Evolutionary conservation across 2,113 vertebrate genomes (phyloP), one percentile per base, ranked within the genome.

Genomic region (Gymnarchus niloticus): DNA sequence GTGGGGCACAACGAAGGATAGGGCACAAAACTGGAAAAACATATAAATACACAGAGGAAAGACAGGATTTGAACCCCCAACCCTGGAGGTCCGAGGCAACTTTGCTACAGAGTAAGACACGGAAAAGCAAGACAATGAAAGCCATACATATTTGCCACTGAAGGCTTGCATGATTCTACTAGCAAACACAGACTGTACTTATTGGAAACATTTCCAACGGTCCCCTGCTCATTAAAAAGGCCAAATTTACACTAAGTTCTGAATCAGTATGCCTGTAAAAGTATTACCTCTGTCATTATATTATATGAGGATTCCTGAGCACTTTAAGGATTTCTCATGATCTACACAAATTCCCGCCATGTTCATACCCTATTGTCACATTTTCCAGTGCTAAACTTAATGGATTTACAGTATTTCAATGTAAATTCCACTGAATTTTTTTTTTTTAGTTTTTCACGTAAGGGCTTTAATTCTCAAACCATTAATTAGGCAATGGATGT

Each of bases 361-460:
- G 61, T 19, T 37, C 61, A 41, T 19, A n/a, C n/a, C n/a, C n/a
- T n/a, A n/a, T n/a, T n/a, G 61, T 8, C 19, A 5, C 14, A 37
- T 69, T 17, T 69, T 37, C 61, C 28, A 17, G 61, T 69, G 28
- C 61, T 17, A 33, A 6, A 69, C 61, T 69, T 69, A 33, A 9
- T 69, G 37, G 61, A 91, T 93, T 90, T 86, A 89, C 91, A 93
- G 89, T 88, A 87, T 85, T 88, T 86, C 88, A 83, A 49, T 28
- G 46, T 41, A 49, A 80, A 80, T 10, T 78, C 41, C 23, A 12
- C 8, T 49, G 76, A 78, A 17, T 78, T 19, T n/a, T 4, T 48
- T 49, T 80, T 78, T n/a, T 77, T 77, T 25, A n/a, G 21, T 80
- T 80, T 49, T 80, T n/a, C 10, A 49, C 48, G 0, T 49, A 51